Evolutionary conservation across 2,113 vertebrate genomes (phyloP).

Genomic region (Aix galericulata): DNA sequence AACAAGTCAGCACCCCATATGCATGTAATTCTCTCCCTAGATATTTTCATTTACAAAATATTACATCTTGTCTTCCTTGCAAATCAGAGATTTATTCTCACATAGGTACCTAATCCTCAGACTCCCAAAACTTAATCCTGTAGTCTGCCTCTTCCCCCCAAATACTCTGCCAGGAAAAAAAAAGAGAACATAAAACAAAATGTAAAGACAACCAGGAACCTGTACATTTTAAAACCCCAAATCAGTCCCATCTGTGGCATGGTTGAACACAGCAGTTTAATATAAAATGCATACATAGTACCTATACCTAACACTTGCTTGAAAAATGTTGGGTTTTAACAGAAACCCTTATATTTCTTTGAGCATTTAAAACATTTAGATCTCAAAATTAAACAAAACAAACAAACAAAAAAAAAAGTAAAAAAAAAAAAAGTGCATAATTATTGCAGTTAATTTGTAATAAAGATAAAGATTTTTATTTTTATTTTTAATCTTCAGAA

Average conservation of each 20-base stretch:
- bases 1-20: conserved; percentile 42
- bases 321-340: neutral
- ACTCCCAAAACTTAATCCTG: conserved; percentile 54
- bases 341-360: neutral
- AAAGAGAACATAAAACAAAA: conserved; percentile 59
- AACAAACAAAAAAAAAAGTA: neutral
- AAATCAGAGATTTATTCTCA: conserved; percentile 62
- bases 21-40: conserved; percentile 2
- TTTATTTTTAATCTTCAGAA: neutral
- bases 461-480: neutral
- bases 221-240: conserved; percentile 51
- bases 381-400: neutral
- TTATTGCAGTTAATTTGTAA: neutral
- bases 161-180: conserved; percentile 16
- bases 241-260: conserved; percentile 69
- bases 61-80: conserved; percentile 9
- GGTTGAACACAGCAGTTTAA: conserved; percentile 25
- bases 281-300: conserved; percentile 31
- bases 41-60: conserved; percentile 41
- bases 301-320: neutral
- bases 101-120: conserved; percentile 46
- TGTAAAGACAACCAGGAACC: conserved; percentile 49
- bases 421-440: neutral
- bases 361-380: neutral
- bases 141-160: conserved; percentile 38